Evolutionary conservation across 2,888 invertebrate species (phyloP), one percentile per base, ranked within the genome.

Genomic region (Acanthosepion pharaonis): DNA sequence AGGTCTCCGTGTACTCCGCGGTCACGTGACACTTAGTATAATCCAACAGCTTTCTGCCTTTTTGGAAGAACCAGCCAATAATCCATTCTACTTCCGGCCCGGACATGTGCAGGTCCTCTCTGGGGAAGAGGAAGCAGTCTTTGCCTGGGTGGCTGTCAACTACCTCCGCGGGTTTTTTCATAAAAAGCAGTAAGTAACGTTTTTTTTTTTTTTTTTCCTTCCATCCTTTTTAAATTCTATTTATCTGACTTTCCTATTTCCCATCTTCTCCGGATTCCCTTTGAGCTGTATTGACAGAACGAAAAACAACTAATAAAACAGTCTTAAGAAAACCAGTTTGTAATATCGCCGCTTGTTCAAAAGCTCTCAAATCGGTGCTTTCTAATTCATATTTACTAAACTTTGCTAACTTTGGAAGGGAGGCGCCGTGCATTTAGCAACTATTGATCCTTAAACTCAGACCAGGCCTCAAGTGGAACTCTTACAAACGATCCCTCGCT

Each of bases 61-160:
- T 9, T 93, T 97, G 59, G 59, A 91, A 5, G 95, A 96, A 94
- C 94, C 91, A 23, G 94, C 95, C 15, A 49, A 95, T 15, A 96
- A 96, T 95, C 97, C 97, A 18, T 97, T 98, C 96, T 96, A 96
- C 92, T 97, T 97, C 94, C 95, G 96, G 4, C 95, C 95, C 28
- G 96, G 96, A 64, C 97, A 97, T 95, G 97, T 97, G 33, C 97
- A 97, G 93, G 97, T 98, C 33, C 97, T 98, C 53, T 97, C 97
- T 28, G 98, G 98, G 11, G 98, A 98, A 95, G 98, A 98, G 97
- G 98, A 98, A 96, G 98, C 98, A 5, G 97, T 98, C 48, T 98
- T 97, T 96, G 97, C 97, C 95, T 98, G 98, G 98, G 97, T 98
- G 64, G 97, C 98, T 23, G 97, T 97, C 95, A 98, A 98, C 96